These are phyloP conservation scores for Epinotia ramella DNA, from an alignment of 2,888 invertebrate species.

Conservation along the genomic window DNA sequence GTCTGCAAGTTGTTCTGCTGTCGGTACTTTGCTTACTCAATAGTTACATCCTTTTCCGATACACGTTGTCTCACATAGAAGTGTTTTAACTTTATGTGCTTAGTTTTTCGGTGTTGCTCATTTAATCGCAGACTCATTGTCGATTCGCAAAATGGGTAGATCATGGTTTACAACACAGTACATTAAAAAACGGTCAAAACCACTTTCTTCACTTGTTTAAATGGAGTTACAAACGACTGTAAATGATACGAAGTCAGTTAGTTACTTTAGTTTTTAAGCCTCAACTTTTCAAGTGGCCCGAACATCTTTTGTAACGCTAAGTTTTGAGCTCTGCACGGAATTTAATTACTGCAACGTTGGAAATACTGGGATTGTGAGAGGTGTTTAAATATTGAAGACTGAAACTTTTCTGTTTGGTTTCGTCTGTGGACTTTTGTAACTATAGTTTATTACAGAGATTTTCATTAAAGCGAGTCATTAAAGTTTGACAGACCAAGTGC, in stretches of 20 bases:
- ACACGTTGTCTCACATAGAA: too few species aligned
- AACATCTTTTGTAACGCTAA: slow-evolving; percentile 47
- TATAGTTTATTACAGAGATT: slow-evolving; percentile 25
- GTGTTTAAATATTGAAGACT: slow-evolving; percentile 37
- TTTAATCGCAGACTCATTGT: too few species aligned
- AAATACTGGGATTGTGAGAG: slow-evolving; percentile 29
- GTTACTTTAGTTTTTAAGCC: slow-evolving; percentile 48
- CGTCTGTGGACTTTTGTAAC: slow-evolving; percentile 20
- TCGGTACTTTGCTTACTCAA: too few species aligned
- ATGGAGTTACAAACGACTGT: slow-evolving; percentile 16
- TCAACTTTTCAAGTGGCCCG: slow-evolving; percentile 43
- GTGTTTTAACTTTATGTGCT: too few species aligned
- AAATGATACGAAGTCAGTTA: slow-evolving; percentile 45
- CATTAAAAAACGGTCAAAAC: too few species aligned
- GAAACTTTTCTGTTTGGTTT: slow-evolving; percentile 25
- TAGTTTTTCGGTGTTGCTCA: too few species aligned
- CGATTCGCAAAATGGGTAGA: too few species aligned
- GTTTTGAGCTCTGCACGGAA: slow-evolving; percentile 39
- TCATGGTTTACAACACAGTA: too few species aligned
- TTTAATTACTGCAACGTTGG: slow-evolving; percentile 39
- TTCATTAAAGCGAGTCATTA: slow-evolving; percentile 30
- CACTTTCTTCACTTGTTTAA: slow-evolving; percentile 26
- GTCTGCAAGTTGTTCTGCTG: too few species aligned
- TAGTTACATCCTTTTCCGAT: too few species aligned
- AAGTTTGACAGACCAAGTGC: slow-evolving; percentile 21